phyloP scores from a whole-genome alignment of 2,797 vertebrate genomes.

The Crenuchus spilurus region DNA sequence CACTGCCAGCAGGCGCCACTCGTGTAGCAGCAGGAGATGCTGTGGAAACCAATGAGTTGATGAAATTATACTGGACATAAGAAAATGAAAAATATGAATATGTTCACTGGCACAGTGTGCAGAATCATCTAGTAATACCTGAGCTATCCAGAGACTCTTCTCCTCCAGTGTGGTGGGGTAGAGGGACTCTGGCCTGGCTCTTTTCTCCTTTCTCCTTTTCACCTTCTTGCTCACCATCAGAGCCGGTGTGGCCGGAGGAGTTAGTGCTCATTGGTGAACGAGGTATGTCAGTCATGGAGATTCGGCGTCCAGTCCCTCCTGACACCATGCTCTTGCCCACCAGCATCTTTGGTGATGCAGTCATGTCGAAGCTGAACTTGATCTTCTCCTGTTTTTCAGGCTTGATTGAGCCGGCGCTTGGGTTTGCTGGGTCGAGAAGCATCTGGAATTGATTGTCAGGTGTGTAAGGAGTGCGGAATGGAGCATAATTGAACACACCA shows the following conservation, averaged over 20 bases:
- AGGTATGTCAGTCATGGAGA: slow-evolving; percentile 87
- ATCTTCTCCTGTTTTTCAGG: slow-evolving; percentile 95
- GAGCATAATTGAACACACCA: slow-evolving; percentile 95
- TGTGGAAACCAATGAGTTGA: slow-evolving; percentile 56
- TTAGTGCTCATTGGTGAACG: slow-evolving; percentile 95
- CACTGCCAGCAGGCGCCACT: slow-evolving; percentile 81
- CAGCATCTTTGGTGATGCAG: slow-evolving; percentile 91
- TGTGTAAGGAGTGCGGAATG: slow-evolving; percentile 95
- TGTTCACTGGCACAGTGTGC: neutral
- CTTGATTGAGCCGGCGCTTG: slow-evolving; percentile 87
- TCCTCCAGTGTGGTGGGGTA: slow-evolving; percentile 86
- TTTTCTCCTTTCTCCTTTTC: no score
- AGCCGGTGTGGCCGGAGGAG: slow-evolving; percentile 93
- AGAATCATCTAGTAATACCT: slow-evolving; percentile 67
- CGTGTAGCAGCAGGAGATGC: slow-evolving; percentile 84
- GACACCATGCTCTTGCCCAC: slow-evolving; percentile 84
- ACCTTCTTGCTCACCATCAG: slow-evolving; percentile 90
- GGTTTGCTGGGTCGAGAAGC: slow-evolving; percentile 90
- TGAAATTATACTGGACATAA: no score
- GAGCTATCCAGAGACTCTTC: slow-evolving; percentile 94
- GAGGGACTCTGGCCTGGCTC: slow-evolving; percentile 78
- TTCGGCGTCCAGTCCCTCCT: slow-evolving; percentile 67
- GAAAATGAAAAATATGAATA: no score
- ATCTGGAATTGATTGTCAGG: slow-evolving; percentile 98
- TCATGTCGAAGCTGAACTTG: slow-evolving; percentile 97